phyloP scores from a whole-genome alignment of 2,888 invertebrate genomes.

The Hydropsyche betteni region DNA sequence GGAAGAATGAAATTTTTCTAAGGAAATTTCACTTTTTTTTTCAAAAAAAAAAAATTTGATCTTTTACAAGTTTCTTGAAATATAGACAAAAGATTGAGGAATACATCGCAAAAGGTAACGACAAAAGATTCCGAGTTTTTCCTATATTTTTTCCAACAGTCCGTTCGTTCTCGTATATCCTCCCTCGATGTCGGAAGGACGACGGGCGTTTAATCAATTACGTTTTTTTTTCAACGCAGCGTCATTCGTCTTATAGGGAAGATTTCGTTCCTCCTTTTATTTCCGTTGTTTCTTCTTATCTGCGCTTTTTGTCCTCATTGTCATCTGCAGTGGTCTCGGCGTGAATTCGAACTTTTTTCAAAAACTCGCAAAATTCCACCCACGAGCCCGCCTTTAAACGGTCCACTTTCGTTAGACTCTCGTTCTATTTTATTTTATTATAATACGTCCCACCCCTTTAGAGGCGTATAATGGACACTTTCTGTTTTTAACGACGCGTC shows the following conservation, averaged over 20 bases:
- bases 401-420: background rate
- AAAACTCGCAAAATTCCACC: background rate
- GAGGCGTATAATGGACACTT: constrained; percentile 25
- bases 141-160: background rate
- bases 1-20: no score
- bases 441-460: background rate
- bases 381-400: background rate
- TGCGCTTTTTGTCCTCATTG: constrained; percentile 35
- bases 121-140: background rate
- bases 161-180: constrained; percentile 3
- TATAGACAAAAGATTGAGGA: no score
- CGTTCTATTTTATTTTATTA: background rate
- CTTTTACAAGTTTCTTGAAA: no score
- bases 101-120: background rate
- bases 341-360: constrained; percentile 27
- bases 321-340: constrained; percentile 33
- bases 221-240: constrained; percentile 24
- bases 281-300: constrained; percentile 33
- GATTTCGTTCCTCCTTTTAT: constrained; percentile 33
- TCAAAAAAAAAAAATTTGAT: no score
- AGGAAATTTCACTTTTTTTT: no score
- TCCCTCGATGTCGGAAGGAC: background rate
- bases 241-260: constrained; percentile 38
- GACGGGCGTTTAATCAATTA: constrained; percentile 34
- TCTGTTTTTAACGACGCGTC: constrained; percentile 29